phyloP scores from a whole-genome alignment of 2,797 vertebrate genomes.

The Molossus molossus region DNA sequence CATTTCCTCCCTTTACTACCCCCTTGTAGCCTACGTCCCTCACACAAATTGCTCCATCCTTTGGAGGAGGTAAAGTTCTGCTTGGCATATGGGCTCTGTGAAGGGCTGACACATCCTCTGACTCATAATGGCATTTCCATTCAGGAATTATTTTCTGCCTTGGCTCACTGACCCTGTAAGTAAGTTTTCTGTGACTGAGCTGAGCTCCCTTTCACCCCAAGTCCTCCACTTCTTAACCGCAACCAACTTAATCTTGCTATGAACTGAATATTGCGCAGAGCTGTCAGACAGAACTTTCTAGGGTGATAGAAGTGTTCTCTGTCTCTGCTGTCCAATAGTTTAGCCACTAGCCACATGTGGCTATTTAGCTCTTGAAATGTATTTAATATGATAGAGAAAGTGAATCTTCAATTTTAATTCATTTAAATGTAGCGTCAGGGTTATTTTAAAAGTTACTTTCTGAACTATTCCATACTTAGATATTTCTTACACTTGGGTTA shows the following conservation, averaged over 20 bases:
- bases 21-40: not conserved
- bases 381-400: not conserved
- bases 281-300: not conserved
- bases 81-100: not conserved
- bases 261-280: not conserved
- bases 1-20: not conserved
- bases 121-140: not conserved
- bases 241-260: not conserved
- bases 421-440: constrained; percentile 10
- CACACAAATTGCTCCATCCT: not conserved
- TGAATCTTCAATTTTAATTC: constrained; percentile 54
- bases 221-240: not conserved
- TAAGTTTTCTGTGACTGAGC: not conserved
- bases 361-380: not conserved
- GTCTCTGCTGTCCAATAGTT: not conserved
- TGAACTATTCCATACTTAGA: not conserved
- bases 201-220: not conserved
- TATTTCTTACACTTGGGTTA: not conserved
- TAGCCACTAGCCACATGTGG: not conserved
- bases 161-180: not conserved
- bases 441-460: not conserved
- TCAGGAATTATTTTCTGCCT: constrained; percentile 22
- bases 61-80: not conserved
- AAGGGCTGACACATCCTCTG: not conserved
- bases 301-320: not conserved